Conservation (phyloP, 2,797 vertebrate genomes). For the Saxicola maurus region DNA sequence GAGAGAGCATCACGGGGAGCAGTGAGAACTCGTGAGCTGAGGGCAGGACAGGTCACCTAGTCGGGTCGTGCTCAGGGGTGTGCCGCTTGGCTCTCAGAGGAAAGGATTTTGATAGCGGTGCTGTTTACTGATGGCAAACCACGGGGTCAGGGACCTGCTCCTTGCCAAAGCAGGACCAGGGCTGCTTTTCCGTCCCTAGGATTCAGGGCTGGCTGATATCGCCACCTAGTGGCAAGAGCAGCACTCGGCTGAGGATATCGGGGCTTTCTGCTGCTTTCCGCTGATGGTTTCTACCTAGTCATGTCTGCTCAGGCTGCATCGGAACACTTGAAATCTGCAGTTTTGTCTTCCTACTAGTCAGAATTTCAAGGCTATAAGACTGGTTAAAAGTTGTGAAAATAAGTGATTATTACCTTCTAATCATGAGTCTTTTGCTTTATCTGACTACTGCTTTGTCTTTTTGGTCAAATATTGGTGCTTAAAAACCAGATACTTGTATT, state of each 20-base stretch:
- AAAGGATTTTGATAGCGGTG: neutral
- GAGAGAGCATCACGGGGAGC: neutral
- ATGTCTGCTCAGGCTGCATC: rapidly evolving
- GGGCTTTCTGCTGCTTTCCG: rapidly evolving
- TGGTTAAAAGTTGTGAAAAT: no score
- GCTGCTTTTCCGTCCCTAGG: rapidly evolving
- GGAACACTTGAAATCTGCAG: neutral
- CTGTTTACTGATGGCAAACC: neutral
- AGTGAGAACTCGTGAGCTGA: rapidly evolving
- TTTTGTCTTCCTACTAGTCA: neutral
- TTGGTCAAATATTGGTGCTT: neutral
- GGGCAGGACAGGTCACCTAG: rapidly evolving
- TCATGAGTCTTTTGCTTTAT: neutral
- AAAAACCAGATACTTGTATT: neutral
- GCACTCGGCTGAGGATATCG: neutral
- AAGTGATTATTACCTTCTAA: neutral
- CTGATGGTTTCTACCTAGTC: rapidly evolving
- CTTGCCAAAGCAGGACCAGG: neutral
- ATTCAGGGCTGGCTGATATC: neutral
- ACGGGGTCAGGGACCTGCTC: rapidly evolving
- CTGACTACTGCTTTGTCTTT: neutral
- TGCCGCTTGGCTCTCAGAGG: neutral
- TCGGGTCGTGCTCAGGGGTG: neutral
- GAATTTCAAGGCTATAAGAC: neutral
- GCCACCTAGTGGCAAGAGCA: slow-evolving; percentile 16